These are phyloP conservation scores for Paradoxurus hermaphroditus DNA, from an alignment of 2,113 vertebrate genomes.

Conservation along the genomic window DNA sequence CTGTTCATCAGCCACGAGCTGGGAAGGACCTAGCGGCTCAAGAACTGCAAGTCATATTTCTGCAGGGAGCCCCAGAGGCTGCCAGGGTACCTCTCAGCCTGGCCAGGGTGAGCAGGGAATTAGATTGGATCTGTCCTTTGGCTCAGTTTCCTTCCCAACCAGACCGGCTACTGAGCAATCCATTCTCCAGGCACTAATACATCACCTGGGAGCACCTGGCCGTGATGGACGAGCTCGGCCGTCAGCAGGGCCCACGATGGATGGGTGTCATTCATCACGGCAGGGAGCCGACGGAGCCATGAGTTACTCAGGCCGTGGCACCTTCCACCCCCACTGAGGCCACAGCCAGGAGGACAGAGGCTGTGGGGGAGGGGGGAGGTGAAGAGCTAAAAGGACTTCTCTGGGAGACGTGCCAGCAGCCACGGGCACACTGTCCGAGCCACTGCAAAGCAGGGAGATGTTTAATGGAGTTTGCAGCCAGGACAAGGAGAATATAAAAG, in stretches of 20 bases:
- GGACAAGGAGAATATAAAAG: not conserved
- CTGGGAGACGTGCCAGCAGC: slow-evolving; percentile 54
- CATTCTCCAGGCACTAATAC: slow-evolving; percentile 83
- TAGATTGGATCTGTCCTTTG: slow-evolving; percentile 85
- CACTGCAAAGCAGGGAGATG: not conserved
- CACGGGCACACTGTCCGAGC: slow-evolving; percentile 35
- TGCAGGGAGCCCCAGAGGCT: slow-evolving; percentile 69
- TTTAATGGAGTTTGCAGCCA: slow-evolving; percentile 31
- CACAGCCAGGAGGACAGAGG: slow-evolving; percentile 71
- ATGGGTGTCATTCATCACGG: slow-evolving; percentile 84
- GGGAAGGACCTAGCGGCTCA: slow-evolving; percentile 48
- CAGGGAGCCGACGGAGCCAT: slow-evolving; percentile 75
- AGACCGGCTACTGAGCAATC: slow-evolving; percentile 79
- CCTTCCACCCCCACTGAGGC: slow-evolving; percentile 61
- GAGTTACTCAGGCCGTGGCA: slow-evolving; percentile 80
- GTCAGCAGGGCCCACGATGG: slow-evolving; percentile 76
- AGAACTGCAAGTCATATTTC: slow-evolving; percentile 70
- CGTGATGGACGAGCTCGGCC: slow-evolving; percentile 62
- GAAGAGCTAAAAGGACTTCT: slow-evolving; percentile 29
- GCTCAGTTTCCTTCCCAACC: slow-evolving; percentile 83
- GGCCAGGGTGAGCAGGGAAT: slow-evolving; percentile 79
- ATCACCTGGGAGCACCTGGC: slow-evolving; percentile 79
- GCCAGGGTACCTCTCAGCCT: slow-evolving; percentile 72
- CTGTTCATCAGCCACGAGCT: slow-evolving; percentile 24
- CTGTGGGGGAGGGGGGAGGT: not conserved